These are phyloP conservation scores for Marmota flaviventris DNA, from an alignment of 2,113 vertebrate genomes.

Conservation along the genomic window DNA sequence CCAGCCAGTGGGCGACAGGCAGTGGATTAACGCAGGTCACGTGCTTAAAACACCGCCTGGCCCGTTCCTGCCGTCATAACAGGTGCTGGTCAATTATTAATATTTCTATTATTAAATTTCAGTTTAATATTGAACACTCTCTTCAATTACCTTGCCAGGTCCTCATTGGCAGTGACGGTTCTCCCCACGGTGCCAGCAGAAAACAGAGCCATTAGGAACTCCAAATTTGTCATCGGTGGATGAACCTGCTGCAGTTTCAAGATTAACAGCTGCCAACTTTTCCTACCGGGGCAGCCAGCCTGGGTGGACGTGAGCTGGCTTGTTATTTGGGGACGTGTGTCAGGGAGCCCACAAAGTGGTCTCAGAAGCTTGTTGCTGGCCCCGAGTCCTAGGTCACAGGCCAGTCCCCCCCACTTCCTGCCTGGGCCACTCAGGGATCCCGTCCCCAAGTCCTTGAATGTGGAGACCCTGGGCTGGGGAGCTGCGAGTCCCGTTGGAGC, in stretches of 20 bases:
- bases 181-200: background rate
- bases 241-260: background rate
- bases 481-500: background rate
- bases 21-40: background rate
- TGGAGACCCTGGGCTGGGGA: background rate
- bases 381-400: background rate
- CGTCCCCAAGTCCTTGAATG: background rate
- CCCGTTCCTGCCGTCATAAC: background rate
- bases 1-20: too few species aligned
- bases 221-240: background rate
- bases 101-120: background rate
- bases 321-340: background rate
- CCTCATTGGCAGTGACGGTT: background rate
- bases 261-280: background rate
- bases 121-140: background rate
- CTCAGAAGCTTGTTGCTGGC: background rate
- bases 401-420: background rate
- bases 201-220: background rate
- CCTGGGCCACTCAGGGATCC: background rate
- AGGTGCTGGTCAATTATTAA: background rate
- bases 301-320: background rate
- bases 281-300: background rate
- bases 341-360: fast-evolving
- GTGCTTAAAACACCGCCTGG: background rate
- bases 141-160: background rate